Base-by-base conservation (phyloP, 2,113 vertebrate genomes). In the Tinamus guttatus region DNA sequence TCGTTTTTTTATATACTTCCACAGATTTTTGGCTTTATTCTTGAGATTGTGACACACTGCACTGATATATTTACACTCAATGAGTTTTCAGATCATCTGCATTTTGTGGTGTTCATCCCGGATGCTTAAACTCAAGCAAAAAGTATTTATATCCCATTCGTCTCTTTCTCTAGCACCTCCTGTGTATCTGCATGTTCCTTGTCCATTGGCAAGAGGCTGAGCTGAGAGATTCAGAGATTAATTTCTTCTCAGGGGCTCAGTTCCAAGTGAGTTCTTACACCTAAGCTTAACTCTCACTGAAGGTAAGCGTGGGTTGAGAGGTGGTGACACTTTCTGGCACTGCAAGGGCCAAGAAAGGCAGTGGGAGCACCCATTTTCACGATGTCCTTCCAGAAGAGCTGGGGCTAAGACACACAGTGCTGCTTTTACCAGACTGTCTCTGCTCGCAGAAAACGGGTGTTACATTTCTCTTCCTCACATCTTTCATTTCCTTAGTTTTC, bases 71-170 rank as follows among this genome's bases (percentile, higher is more conserved):
- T 95, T 93, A 93, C 84, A 69, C 58, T 41, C 32, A 11, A 9
- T 40, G 43, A 52, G 36, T 74, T 94, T 88, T 87, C 47, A 41
- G n/a, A 60, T 74, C 22, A 85, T 83, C 76, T 90, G 62, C 56
- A 91, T 89, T 92, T 91, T 75, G 76, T 75, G 74, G 62, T 74
- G 69, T 78, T 94, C 94, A 96, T 95, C 84, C 36, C 17, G 13
- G 85, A 80, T 93, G 86, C 89, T 96, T 93, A 90, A 81, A 86
- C 92, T 81, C 47, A 93, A 89, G 58, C 13, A 85, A 92, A 95
- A 9, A 93, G 83, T 81, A 92, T 93, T 96, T 92, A 90, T 95
- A 90, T 73, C 81, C 84, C n/a, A 79, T 94, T 93, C 80, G 90
- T 89, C 52, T 93, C 15, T 36, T 86, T 85, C 58, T 87, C 75